Conservation (phyloP, 2,113 vertebrate species). For the Hyla sarda region DNA sequence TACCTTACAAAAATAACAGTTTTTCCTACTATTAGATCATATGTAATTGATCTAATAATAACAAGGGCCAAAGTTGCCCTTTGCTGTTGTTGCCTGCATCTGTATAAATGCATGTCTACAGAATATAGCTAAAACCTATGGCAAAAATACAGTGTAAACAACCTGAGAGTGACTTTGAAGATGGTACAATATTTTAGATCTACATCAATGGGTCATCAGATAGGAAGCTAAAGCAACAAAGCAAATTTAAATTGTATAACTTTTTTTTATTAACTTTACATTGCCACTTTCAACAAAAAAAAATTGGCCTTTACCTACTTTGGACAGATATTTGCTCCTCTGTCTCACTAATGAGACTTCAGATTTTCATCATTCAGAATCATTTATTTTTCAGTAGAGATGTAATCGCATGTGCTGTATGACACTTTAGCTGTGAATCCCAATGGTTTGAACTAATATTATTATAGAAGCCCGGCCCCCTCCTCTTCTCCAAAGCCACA, state of each 20-base stretch:
- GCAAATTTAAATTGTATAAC: not conserved
- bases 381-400: constrained; percentile 19
- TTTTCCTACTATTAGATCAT: no score
- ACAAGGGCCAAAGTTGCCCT: no score
- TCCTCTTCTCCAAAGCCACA: constrained; percentile 34
- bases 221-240: not conserved
- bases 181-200: not conserved
- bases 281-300: not conserved
- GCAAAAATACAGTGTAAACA: no score
- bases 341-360: not conserved
- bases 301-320: no score
- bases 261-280: not conserved
- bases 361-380: constrained; percentile 6
- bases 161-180: no score
- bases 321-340: not conserved
- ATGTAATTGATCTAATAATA: no score
- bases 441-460: constrained; percentile 33
- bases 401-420: constrained; percentile 20
- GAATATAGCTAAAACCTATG: no score
- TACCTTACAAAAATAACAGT: no score
- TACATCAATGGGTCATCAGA: not conserved
- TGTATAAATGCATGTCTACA: no score
- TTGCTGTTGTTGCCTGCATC: no score
- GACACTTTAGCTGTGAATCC: constrained; percentile 47
- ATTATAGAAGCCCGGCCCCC: not conserved